Percentiles rank a stretch among this genome's conserved stretches.
These are phyloP conservation scores for Trichopria drosophilae DNA, from an alignment of 2,888 invertebrate species.

Conservation along the genomic window DNA sequence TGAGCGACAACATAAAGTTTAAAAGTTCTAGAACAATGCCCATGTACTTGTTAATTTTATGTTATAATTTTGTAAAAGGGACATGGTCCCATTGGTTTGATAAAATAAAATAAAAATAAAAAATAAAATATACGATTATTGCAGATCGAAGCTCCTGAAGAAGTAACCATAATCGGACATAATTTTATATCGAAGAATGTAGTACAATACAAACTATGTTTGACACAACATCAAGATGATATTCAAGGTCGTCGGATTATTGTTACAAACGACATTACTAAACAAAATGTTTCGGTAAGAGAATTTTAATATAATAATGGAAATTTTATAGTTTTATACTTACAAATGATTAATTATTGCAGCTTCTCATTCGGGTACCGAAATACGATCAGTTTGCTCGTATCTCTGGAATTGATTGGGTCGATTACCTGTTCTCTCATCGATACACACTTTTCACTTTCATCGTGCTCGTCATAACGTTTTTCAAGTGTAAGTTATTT, in stretches of 20 bases:
- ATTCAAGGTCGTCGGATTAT: conserved; percentile 52
- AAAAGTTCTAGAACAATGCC: no score
- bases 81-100: no score
- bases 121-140: no score
- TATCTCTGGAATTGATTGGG: conserved; percentile 51
- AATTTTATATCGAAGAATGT: conserved; percentile 42
- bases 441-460: conserved; percentile 52
- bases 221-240: conserved; percentile 50
- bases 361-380: conserved; percentile 50
- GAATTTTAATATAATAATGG: not conserved
- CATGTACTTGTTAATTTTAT: no score
- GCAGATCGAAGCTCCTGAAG: conserved; percentile 52
- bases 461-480: conserved; percentile 45
- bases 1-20: no score
- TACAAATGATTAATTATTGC: conserved; percentile 27
- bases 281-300: conserved; percentile 54
- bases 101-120: no score
- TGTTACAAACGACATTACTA: conserved; percentile 51
- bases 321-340: not conserved
- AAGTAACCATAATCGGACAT: conserved; percentile 46
- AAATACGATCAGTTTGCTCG: conserved; percentile 48
- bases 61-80: no score
- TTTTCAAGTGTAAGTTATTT: conserved; percentile 49
- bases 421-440: conserved; percentile 52
- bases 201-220: conserved; percentile 48